Conservation (phyloP, 1,140 invertebrate species). For the Drosophila rufa region DNA sequence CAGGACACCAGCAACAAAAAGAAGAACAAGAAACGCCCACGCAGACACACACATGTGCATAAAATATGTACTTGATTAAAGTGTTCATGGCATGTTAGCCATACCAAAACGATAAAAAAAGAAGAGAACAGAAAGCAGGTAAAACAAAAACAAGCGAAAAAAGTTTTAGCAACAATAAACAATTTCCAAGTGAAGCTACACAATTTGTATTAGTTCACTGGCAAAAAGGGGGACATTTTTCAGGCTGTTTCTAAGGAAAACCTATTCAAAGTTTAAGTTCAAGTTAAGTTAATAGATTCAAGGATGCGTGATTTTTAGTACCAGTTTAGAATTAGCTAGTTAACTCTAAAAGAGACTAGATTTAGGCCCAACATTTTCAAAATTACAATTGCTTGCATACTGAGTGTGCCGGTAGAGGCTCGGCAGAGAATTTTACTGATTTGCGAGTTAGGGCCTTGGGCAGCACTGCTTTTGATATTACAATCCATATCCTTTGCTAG, state of each 20-base stretch:
- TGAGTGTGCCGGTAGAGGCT: no score
- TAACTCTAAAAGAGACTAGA: no score
- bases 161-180: slow-evolving; percentile 35
- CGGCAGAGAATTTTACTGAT: no score
- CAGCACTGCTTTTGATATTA: no score
- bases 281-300: no score
- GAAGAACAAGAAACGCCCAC: slow-evolving; percentile 6
- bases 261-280: no score
- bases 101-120: slow-evolving; percentile 36
- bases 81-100: slow-evolving; percentile 77
- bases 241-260: not conserved
- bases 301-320: no score
- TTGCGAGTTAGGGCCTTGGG: no score
- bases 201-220: slow-evolving; percentile 27
- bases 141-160: slow-evolving; percentile 14
- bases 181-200: slow-evolving; percentile 33
- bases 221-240: not conserved
- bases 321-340: no score
- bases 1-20: slow-evolving; percentile 36
- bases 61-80: slow-evolving; percentile 80
- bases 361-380: no score
- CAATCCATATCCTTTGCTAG: no score
- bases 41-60: slow-evolving; percentile 53
- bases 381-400: no score
- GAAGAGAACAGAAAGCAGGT: slow-evolving; percentile 8